A percentile compares a stretch with the other conserved stretches of the same genome.
Evolutionary conservation across 2,113 vertebrate species (phyloP).

Genomic region (Saccopteryx bilineata): DNA sequence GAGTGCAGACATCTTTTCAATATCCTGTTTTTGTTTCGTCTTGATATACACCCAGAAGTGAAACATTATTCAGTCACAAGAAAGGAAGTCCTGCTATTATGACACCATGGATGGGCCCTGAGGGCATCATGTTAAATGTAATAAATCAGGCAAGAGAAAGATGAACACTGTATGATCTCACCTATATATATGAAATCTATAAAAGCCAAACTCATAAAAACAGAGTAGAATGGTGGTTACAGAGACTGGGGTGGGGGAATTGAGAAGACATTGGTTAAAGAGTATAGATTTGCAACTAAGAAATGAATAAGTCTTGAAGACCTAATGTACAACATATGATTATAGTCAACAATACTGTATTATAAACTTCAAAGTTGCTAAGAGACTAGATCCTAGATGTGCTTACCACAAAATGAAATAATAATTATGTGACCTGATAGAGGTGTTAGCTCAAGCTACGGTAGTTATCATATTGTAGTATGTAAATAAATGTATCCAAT

Average conservation of each 20-base stretch:
- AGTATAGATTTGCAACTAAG: accelerated
- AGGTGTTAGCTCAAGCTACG: accelerated
- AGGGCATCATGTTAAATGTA: accelerated
- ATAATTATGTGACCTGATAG: accelerated
- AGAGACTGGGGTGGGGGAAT: not conserved
- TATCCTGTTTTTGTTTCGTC: not conserved
- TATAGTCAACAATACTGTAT: accelerated
- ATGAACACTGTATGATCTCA: accelerated
- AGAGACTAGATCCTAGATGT: not conserved
- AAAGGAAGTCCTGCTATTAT: not conserved
- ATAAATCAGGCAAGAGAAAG: not conserved
- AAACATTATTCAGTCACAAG: accelerated
- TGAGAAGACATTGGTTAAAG: too few species aligned
- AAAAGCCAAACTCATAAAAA: not conserved
- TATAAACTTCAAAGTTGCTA: too few species aligned
- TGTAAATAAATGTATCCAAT: not conserved
- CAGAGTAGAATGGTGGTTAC: not conserved
- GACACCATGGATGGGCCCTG: accelerated
- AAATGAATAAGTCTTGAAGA: not conserved
- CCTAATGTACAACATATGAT: accelerated
- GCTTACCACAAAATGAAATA: not conserved
- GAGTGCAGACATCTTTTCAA: not conserved
- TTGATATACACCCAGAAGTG: not conserved
- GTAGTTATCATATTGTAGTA: accelerated
- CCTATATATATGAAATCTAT: accelerated